Base-by-base conservation (phyloP, 2,797 vertebrate species). In the Ptychobarbus kaznakovi region DNA sequence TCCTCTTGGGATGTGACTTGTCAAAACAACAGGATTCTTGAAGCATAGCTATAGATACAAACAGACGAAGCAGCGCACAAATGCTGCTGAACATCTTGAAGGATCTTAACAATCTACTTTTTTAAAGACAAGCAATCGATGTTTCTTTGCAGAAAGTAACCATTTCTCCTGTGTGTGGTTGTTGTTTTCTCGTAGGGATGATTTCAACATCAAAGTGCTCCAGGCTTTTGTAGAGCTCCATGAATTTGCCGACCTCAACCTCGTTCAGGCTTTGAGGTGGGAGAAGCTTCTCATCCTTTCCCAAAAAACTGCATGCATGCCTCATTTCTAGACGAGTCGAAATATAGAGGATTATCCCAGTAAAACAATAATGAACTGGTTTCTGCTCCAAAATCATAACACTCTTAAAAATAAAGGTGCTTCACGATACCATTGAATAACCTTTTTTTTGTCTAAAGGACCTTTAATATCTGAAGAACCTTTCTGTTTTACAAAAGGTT, bases 211-310 rank as follows among this genome's bases (percentile, higher is more conserved):
- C 92, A 98, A 97, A 93, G 98, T 99, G 87, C 97, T 99, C 80
- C 98, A 98, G 90, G 97, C 97, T 0, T 99, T 99, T 87, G 98
- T 99, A 82, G 97, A 99, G 92, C 97, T 99, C 90, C 98, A 99
- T 87, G 98, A 99, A 94, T 99, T 99, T 93, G 97, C 97, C 42
- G 97, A 99, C 92, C 97, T 99, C 93, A 99, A 99, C 93, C 97
- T 99, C 2, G 98, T 99, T 76, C 98, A 99, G 91, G 98, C 98
- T 84, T 96, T 99, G 94, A 96, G 98, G 98, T 99, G 89, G 46
- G 86, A 76, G 38, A 28, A 66, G 61, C 44, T 69, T 53, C 10
- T 25, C 22, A 20, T 15, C 28, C 20, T 25, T 69, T 3, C 32
- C 28, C 44, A 79, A 42, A 16, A 16, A 46, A 25, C 76, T 44